Percentiles rank a stretch among this genome's conserved stretches.
phyloP scores from a whole-genome alignment of 2,888 invertebrate species.

The Trichogramma dendrolimi region DNA sequence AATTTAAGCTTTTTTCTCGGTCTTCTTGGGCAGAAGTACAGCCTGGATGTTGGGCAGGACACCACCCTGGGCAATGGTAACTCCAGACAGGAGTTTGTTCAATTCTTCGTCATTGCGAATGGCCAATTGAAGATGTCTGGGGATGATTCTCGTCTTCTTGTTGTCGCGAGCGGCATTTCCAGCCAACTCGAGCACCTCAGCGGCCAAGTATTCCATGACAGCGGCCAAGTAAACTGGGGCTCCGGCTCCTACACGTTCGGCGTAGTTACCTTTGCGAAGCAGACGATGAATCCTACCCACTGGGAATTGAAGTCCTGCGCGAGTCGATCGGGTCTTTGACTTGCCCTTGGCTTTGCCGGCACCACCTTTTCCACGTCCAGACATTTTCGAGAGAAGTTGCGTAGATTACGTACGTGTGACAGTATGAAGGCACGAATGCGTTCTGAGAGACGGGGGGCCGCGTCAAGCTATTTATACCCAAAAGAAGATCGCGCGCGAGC shows the following conservation, averaged over 20 bases:
- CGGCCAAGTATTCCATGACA: conserved; percentile 65
- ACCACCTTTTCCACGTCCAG: conserved; percentile 36
- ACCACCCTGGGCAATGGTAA: conserved; percentile 81
- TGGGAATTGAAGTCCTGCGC: conserved; percentile 60
- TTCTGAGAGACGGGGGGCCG: too few species aligned
- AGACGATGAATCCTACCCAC: conserved; percentile 61
- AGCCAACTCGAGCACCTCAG: conserved; percentile 66
- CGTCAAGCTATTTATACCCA: too few species aligned
- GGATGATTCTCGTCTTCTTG: conserved; percentile 63
- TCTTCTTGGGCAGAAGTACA: conserved; percentile 70
- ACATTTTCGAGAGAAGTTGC: conserved; percentile 27
- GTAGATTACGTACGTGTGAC: background rate
- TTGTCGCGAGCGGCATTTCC: conserved; percentile 67
- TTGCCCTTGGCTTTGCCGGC: conserved; percentile 34
- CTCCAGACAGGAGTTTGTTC: conserved; percentile 69
- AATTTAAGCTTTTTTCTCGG: conserved; percentile 43
- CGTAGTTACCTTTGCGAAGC: conserved; percentile 62
- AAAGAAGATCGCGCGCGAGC: too few species aligned
- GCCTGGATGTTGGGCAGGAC: conserved; percentile 76
- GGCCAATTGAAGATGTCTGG: conserved; percentile 73
- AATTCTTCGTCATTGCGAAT: conserved; percentile 80
- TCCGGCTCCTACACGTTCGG: conserved; percentile 58
- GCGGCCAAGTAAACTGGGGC: conserved; percentile 59
- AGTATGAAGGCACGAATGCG: too few species aligned
- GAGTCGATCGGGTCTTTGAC: conserved; percentile 52